Conservation (phyloP, 2,113 vertebrate species). For the Trochalopteron elliotii region DNA sequence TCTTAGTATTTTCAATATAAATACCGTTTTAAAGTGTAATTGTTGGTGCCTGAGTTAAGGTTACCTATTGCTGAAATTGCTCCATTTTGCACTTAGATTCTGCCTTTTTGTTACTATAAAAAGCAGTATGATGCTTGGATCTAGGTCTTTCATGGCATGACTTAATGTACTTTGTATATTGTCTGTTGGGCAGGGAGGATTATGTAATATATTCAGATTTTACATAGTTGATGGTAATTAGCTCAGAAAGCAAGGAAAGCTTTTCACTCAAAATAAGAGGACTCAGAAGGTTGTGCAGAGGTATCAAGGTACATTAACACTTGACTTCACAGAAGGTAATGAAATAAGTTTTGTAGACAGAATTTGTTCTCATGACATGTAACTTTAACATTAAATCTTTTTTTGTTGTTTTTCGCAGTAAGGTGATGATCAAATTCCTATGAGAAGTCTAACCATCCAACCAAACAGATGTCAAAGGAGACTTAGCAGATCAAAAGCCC, state of each 20-base stretch:
- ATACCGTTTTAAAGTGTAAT: not conserved
- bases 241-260: not conserved
- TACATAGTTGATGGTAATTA: not conserved
- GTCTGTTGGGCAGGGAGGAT: not conserved
- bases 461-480: slow-evolving; percentile 78
- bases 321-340: not conserved
- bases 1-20: not conserved
- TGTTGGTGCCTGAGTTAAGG: not conserved
- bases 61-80: not conserved
- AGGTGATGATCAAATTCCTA: slow-evolving; percentile 88
- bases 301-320: rapidly evolving
- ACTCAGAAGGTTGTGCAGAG: not conserved
- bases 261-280: not conserved
- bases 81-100: not conserved
- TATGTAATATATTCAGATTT: not conserved
- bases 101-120: not conserved
- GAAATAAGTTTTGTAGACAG: not conserved
- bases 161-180: not conserved
- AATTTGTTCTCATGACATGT: not conserved
- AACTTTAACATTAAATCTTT: not conserved
- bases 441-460: slow-evolving; percentile 83
- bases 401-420: not conserved
- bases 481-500: slow-evolving; percentile 83
- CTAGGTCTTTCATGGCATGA: not conserved
- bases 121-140: not conserved